phyloP scores from a whole-genome alignment of 2,888 invertebrate species.

The Scaeva pyrastri region DNA sequence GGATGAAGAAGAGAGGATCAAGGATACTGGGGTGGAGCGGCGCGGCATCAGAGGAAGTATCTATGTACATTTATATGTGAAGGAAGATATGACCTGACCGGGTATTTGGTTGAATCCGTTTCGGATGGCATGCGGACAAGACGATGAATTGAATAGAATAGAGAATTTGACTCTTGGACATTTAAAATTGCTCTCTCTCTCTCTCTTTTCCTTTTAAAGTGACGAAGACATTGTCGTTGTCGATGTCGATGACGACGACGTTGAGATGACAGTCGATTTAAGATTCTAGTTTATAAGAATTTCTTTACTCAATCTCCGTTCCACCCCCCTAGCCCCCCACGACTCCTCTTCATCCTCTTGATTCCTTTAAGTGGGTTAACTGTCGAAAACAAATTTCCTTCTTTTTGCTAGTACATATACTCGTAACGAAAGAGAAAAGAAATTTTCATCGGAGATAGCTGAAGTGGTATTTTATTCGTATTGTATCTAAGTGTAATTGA shows the following conservation, averaged over 20 bases:
- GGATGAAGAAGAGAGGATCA: not conserved
- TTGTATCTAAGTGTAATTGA: not conserved
- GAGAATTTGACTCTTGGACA: constrained; percentile 72
- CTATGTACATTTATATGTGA: too few relatives aligned
- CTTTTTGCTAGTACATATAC: not conserved
- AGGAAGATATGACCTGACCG: not conserved
- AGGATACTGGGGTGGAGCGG: not conserved
- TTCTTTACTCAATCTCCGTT: not conserved
- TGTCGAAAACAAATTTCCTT: constrained; percentile 34
- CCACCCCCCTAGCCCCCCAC: too few relatives aligned
- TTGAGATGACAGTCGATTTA: constrained; percentile 34
- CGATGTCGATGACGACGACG: not conserved
- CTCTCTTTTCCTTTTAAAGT: constrained; percentile 12
- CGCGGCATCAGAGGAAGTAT: too few relatives aligned
- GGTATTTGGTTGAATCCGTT: constrained; percentile 20
- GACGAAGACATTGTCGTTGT: constrained; percentile 15
- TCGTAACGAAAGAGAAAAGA: not conserved
- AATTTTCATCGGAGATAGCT: constrained; percentile 6
- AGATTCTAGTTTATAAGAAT: constrained; percentile 12
- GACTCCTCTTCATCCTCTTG: not conserved
- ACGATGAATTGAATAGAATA: constrained; percentile 35
- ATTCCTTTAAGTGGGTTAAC: constrained; percentile 17
- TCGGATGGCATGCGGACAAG: constrained; percentile 16
- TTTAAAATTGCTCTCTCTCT: constrained; percentile 56
- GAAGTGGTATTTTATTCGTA: not conserved